Conservation (phyloP, 2,797 vertebrate genomes). For the Aulostomus chinensis region DNA sequence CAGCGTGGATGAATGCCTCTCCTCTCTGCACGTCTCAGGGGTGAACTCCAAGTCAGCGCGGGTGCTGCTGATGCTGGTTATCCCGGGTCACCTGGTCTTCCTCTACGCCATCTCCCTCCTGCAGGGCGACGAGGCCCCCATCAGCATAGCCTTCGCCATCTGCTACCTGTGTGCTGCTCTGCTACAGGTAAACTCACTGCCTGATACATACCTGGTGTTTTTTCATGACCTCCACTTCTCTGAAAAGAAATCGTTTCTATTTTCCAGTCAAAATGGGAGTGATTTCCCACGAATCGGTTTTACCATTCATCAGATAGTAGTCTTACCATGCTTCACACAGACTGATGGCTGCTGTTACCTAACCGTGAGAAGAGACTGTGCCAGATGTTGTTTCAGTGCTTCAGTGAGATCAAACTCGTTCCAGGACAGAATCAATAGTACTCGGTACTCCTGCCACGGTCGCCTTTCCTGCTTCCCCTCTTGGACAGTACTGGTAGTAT, state of each 20-base stretch:
- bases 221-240: neutral
- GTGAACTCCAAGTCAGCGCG: slow-evolving; percentile 92
- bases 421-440: slow-evolving; percentile 14
- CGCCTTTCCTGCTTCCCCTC: too few species aligned
- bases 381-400: slow-evolving; percentile 40
- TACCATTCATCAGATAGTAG: slow-evolving; percentile 9
- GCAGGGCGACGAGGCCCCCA: slow-evolving; percentile 83
- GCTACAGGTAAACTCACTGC: slow-evolving; percentile 85
- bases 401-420: slow-evolving; percentile 24
- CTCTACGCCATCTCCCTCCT: slow-evolving; percentile 88
- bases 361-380: slow-evolving; percentile 35
- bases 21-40: slow-evolving; percentile 69
- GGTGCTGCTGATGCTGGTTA: slow-evolving; percentile 89
- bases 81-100: slow-evolving; percentile 93
- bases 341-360: slow-evolving; percentile 17
- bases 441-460: neutral
- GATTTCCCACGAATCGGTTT: too few species aligned
- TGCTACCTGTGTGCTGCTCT: slow-evolving; percentile 89
- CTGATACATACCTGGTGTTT: neutral
- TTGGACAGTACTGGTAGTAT: too few species aligned
- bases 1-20: neutral
- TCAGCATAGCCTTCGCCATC: slow-evolving; percentile 80
- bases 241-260: neutral
- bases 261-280: slow-evolving; percentile 14
- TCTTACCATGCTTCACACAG: slow-evolving; percentile 11